Conservation (phyloP, 2,888 invertebrate species). For the Dryomyza anilis region DNA sequence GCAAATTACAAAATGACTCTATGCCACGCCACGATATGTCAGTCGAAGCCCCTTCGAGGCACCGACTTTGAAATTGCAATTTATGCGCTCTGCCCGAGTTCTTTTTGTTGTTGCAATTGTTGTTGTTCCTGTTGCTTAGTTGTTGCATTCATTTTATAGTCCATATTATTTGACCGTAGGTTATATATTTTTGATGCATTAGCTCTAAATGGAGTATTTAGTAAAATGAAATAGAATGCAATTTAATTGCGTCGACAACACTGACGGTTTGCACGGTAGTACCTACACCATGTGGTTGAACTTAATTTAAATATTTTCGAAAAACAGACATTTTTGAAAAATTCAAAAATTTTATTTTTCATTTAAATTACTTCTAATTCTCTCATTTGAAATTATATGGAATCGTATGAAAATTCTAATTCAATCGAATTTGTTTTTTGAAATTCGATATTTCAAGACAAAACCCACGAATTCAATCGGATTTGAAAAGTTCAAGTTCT, state of each 20-base stretch:
- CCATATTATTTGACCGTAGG: not conserved
- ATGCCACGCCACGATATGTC: not conserved
- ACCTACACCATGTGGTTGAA: too few relatives aligned
- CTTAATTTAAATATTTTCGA: too few relatives aligned
- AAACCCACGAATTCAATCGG: not conserved
- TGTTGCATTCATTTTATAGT: not conserved
- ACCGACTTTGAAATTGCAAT: slow-evolving; percentile 11
- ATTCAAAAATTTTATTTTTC: not conserved
- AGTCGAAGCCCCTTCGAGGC: not conserved
- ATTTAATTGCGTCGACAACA: not conserved
- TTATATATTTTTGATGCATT: not conserved
- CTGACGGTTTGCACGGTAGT: too few relatives aligned
- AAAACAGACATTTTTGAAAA: not conserved
- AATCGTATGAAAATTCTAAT: not conserved
- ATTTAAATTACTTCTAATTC: too few relatives aligned
- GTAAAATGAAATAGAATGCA: slow-evolving; percentile 10
- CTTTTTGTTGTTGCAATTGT: not conserved
- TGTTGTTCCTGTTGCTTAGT: not conserved
- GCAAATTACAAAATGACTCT: slow-evolving; percentile 11
- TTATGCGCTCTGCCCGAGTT: slow-evolving; percentile 1
- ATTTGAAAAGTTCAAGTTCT: not conserved
- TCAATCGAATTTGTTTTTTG: not conserved
- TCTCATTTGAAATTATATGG: too few relatives aligned
- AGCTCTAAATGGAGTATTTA: slow-evolving; percentile 15
- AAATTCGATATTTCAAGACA: not conserved